phyloP scores from a whole-genome alignment of 1,140 invertebrate genomes.

The Anoplolepis gracilipes region DNA sequence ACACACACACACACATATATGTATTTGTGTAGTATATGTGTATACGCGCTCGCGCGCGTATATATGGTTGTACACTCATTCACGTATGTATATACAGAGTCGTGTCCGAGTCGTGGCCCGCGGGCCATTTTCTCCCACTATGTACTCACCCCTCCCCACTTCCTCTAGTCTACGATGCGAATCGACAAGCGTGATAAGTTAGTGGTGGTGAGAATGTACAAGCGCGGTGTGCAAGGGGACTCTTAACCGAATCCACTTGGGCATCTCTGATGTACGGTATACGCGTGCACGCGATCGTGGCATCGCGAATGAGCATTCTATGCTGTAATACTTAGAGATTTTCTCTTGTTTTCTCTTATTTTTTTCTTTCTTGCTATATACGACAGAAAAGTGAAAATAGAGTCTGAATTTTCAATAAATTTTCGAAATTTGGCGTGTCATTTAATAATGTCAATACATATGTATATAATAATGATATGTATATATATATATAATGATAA shows the following conservation, averaged over 20 bases:
- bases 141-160: background rate
- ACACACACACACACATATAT: background rate
- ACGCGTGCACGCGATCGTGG: background rate
- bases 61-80: constrained; percentile 14
- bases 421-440: too few relatives aligned
- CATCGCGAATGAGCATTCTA: background rate
- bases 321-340: background rate
- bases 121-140: constrained; percentile 49
- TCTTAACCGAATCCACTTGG: constrained; percentile 41
- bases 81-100: constrained; percentile 50
- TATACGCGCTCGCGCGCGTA: background rate
- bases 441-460: too few relatives aligned
- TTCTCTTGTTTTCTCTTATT: background rate
- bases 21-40: background rate
- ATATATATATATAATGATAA: too few relatives aligned
- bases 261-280: constrained; percentile 44
- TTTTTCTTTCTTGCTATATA: background rate
- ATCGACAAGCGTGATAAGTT: constrained; percentile 61
- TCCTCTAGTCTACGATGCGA: constrained; percentile 35
- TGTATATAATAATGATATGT: too few relatives aligned
- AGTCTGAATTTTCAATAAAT: background rate
- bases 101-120: constrained; percentile 46
- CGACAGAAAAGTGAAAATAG: background rate
- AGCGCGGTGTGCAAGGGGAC: constrained; percentile 6
- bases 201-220: constrained; percentile 31